Percentiles rank a stretch among this genome's conserved stretches.
These are phyloP conservation scores for Philotrypesis tridentata DNA, from an alignment of 1,140 invertebrate species.

Conservation along the genomic window DNA sequence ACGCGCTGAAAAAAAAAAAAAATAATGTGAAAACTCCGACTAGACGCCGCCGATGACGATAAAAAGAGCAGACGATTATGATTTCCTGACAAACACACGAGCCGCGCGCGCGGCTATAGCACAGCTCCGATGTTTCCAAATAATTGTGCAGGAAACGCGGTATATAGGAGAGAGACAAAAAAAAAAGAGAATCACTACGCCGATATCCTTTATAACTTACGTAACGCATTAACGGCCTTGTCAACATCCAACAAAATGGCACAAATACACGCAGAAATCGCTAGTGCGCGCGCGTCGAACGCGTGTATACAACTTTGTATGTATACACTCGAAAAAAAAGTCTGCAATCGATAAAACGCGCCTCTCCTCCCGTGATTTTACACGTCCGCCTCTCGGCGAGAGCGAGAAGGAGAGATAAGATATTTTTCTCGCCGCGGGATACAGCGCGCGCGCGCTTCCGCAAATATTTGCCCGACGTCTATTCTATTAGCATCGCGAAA, in stretches of 20 bases:
- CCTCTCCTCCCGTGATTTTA: background rate
- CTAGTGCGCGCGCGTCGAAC: too few species aligned
- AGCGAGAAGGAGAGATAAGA: conserved; percentile 8
- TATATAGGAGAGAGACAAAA: too few species aligned
- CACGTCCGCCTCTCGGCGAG: background rate
- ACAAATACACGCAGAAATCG: background rate
- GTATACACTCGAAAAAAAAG: background rate
- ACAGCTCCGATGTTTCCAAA: conserved; percentile 23
- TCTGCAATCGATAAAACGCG: background rate
- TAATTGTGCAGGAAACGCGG: conserved; percentile 32
- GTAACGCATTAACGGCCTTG: conserved; percentile 31
- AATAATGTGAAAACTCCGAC: background rate
- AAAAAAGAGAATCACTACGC: conserved; percentile 5
- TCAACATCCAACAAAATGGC: background rate
- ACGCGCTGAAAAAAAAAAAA: background rate
- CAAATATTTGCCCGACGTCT: conserved; percentile 39
- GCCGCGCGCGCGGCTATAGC: too few species aligned
- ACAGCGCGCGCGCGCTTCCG: background rate
- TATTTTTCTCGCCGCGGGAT: background rate
- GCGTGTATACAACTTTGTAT: background rate
- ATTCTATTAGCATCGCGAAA: conserved; percentile 45
- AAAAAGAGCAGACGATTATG: conserved; percentile 22
- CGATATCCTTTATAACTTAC: conserved; percentile 25
- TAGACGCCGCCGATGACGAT: background rate
- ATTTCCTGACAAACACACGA: conserved; percentile 36